Evolutionary conservation across 2,797 vertebrate genomes (phyloP), one percentile per base, ranked within the genome.

Genomic region (Takifugu ocellatus): DNA sequence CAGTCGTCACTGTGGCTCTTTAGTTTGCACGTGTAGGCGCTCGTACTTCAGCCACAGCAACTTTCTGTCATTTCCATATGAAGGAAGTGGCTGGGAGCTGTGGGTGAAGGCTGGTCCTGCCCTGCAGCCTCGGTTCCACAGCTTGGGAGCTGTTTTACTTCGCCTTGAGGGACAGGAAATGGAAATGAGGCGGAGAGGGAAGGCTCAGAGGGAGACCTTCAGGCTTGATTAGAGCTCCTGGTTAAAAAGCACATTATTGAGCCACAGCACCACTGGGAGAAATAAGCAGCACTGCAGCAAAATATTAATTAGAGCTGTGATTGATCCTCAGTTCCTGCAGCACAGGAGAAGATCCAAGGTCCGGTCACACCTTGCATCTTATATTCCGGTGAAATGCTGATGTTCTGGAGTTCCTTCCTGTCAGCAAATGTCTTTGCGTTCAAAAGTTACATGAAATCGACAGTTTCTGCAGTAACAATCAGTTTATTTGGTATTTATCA

Each of bases 51-150:
- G 51, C 56, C 3, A n/a, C 26, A 59, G 14, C n/a, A 36, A 62
- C 43, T 33, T 25, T 21, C 53, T 2, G 5, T 84, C 56, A 78
- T 85, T 85, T 82, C 80, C 83, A 84, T 72, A 78, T 86, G 70
- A 82, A 74, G 43, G 46, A 75, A 49, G 46, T 8, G 24, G 17
- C 17, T 5, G 10, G 7, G 4, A 25, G 63, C 62, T 47, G 64
- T 54, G 51, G 74, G 68, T 74, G 79, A 79, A 80, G 71, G 74
- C 73, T 27, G 25, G 46, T 51, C 50, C 16, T 16, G 43, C 36
- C 3, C 48, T 12, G 43, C 59, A 70, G 59, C 51, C 55, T 6
- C 8, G n/a, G 44, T n/a, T 8, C 44, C 44, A 21, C 25, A 74
- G 77, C 77, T 57, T 2, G 0, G 74, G 73, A 75, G 74, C 70